These are phyloP conservation scores for Malthinus seriepunctatus DNA, from an alignment of 2,888 invertebrate genomes.

Conservation along the genomic window DNA sequence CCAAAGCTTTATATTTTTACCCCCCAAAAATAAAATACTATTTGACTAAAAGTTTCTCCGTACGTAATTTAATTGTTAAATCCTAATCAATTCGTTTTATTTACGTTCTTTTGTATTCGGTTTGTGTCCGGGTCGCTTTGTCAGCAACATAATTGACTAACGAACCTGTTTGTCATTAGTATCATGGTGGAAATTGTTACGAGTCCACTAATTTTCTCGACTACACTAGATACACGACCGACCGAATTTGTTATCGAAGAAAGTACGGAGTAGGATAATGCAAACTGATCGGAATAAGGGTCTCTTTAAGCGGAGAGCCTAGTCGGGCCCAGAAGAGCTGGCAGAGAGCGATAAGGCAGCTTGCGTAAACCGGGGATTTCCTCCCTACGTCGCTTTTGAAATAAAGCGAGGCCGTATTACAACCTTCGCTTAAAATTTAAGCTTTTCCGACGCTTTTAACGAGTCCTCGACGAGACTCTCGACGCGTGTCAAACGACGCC, in stretches of 20 bases:
- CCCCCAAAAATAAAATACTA: neutral
- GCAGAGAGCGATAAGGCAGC: constrained; percentile 50
- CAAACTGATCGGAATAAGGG: constrained; percentile 50
- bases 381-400: constrained; percentile 28
- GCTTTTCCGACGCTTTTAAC: too few species aligned
- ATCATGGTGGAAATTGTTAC: constrained; percentile 16
- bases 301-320: constrained; percentile 41
- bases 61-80: constrained; percentile 24
- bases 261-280: constrained; percentile 51
- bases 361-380: constrained; percentile 45
- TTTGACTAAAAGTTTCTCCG: too few species aligned
- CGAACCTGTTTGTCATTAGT: constrained; percentile 33
- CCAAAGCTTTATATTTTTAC: constrained; percentile 4
- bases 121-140: constrained; percentile 25
- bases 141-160: constrained; percentile 36
- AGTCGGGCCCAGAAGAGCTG: constrained; percentile 51
- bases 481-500: too few species aligned
- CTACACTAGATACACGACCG: constrained; percentile 32
- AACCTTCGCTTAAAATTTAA: neutral
- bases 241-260: constrained; percentile 33
- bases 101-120: constrained; percentile 27
- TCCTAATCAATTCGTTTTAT: constrained; percentile 12
- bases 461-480: too few species aligned
- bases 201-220: constrained; percentile 21
- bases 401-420: constrained; percentile 23